Conservation (phyloP, 2,797 vertebrate species). For the Enteromius mattozi region DNA sequence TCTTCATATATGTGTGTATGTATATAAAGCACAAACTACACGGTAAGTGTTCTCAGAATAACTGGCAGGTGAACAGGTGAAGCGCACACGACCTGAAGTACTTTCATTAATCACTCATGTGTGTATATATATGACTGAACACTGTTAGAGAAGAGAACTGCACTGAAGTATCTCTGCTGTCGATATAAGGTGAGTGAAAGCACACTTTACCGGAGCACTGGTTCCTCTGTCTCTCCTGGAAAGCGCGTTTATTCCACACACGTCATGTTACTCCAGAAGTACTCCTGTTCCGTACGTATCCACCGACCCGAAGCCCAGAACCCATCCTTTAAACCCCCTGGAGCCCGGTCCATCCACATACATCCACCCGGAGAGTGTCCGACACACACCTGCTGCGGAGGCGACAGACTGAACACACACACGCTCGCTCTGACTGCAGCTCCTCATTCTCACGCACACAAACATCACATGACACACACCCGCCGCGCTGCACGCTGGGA, state of each 20-base stretch:
- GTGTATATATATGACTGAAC: too few relatives aligned
- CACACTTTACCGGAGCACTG: neutral
- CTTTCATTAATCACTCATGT: neutral
- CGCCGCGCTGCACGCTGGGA: constrained; percentile 4
- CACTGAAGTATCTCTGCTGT: neutral
- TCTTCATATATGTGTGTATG: too few relatives aligned
- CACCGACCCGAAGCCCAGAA: neutral
- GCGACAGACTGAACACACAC: neutral
- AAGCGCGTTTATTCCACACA: neutral
- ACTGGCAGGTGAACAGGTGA: neutral
- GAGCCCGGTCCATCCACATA: neutral
- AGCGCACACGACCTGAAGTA: neutral
- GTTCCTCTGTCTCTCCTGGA: neutral
- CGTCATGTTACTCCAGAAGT: neutral
- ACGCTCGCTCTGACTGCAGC: neutral
- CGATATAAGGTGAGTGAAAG: neutral
- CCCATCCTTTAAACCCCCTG: neutral
- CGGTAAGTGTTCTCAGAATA: neutral
- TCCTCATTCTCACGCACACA: constrained; percentile 6
- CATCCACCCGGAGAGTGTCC: neutral
- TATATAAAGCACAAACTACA: too few relatives aligned
- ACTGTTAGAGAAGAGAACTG: neutral
- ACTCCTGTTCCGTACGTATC: neutral
- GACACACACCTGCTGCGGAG: neutral
- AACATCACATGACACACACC: neutral